Percentiles rank a stretch among this genome's conserved stretches.
phyloP scores from a whole-genome alignment of 1,140 invertebrate genomes.

The Antheraea mylitta region DNA sequence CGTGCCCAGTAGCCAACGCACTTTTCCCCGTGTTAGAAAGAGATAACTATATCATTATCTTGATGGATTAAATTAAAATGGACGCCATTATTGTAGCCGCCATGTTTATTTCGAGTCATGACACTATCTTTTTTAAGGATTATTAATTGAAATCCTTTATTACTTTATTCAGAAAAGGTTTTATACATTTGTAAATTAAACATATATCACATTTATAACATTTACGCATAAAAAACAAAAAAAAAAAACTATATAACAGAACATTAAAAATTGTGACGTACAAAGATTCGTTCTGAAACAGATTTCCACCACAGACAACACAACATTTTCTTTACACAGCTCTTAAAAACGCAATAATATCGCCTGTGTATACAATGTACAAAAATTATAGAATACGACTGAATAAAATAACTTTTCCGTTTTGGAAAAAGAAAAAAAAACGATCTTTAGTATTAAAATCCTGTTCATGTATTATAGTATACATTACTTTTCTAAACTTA shows the following conservation, averaged over 20 bases:
- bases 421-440: too few species aligned
- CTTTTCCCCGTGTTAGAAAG: conserved; percentile 42
- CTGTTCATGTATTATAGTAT: too few species aligned
- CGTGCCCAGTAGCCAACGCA: conserved; percentile 45
- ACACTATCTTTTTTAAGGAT: not conserved
- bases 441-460: too few species aligned
- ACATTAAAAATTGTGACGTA: not conserved
- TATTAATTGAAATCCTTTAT: not conserved
- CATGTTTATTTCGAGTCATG: conserved; percentile 49
- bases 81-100: conserved; percentile 73
- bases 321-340: not conserved
- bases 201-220: not conserved
- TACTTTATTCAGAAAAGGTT: too few species aligned
- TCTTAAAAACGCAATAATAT: not conserved
- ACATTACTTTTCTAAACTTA: too few species aligned
- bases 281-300: not conserved
- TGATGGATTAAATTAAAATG: conserved; percentile 38
- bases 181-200: not conserved
- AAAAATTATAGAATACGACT: too few species aligned
- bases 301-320: not conserved
- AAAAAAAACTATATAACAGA: not conserved
- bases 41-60: conserved; percentile 38
- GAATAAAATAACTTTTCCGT: too few species aligned
- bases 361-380: too few species aligned
- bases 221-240: not conserved